Evolutionary conservation across 2,797 vertebrate genomes (phyloP).

Genomic region (Dromococcyx pavoninus): DNA sequence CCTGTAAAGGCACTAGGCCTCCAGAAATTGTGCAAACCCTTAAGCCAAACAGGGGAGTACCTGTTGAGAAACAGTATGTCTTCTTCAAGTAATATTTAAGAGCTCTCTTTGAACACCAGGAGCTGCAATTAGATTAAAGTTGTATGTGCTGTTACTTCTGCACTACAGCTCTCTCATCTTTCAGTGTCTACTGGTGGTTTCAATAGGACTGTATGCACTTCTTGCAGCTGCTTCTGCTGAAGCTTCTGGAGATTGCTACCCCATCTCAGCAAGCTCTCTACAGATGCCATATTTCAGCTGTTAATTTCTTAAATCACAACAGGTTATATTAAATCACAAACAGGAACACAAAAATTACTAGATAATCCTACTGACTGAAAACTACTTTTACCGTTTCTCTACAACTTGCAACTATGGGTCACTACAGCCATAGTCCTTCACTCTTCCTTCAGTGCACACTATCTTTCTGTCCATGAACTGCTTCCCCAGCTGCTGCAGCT

Average conservation of each 20-base stretch:
- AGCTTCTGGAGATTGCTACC: neutral
- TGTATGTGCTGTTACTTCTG: rapidly evolving
- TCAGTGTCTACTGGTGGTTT: neutral
- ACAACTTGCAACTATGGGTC: neutral
- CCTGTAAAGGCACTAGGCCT: neutral
- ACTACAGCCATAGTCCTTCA: neutral
- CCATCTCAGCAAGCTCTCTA: neutral
- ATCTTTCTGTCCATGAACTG: neutral
- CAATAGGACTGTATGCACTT: too few relatives aligned
- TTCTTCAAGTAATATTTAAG: neutral
- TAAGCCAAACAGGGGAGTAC: neutral
- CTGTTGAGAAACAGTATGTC: neutral
- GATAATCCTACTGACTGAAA: neutral
- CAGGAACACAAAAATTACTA: neutral
- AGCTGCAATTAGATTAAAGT: neutral
- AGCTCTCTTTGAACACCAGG: neutral
- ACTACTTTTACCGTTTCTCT: neutral
- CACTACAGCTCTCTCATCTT: neutral
- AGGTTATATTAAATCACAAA: neutral
- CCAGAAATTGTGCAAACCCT: neutral
- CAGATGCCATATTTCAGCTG: neutral
- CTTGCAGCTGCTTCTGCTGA: neutral
- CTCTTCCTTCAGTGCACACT: neutral
- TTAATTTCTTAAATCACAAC: neutral
- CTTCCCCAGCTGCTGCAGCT: neutral